Conservation (phyloP, 2,888 invertebrate species). For the Ectemnius continuus region DNA sequence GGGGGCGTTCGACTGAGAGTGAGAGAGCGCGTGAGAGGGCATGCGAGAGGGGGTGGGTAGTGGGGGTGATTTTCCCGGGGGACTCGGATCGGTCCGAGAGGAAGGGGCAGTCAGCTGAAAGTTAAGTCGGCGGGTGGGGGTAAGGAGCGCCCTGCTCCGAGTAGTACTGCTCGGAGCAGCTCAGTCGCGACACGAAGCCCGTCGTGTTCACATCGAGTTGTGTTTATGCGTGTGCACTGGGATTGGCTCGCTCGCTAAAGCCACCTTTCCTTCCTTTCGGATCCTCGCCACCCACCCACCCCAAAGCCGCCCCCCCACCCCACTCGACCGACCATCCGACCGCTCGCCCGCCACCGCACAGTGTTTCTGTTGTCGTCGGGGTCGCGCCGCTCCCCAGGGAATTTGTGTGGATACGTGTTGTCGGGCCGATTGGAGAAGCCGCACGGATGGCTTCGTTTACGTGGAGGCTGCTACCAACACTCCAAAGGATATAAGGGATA, state of each 20-base stretch:
- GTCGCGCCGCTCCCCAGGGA: not conserved
- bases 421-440: constrained; percentile 1
- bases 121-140: constrained; percentile 39
- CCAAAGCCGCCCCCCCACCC: constrained; percentile 10
- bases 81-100: constrained; percentile 36
- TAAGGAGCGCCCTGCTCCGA: constrained; percentile 37
- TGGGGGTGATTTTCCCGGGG: constrained; percentile 56
- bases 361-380: not conserved
- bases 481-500: constrained; percentile 42
- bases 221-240: constrained; percentile 1
- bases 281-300: too few species aligned
- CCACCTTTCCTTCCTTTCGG: too few species aligned
- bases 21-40: not conserved
- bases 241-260: too few species aligned
- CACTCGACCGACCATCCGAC: constrained; percentile 10
- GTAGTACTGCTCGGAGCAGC: constrained; percentile 43
- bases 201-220: constrained; percentile 36
- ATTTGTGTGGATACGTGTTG: constrained; percentile 9
- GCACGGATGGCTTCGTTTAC: constrained; percentile 50
- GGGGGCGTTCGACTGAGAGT: constrained; percentile 10
- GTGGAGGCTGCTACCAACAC: constrained; percentile 25
- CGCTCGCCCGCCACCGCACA: not conserved
- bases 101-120: constrained; percentile 60
- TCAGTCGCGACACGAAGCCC: constrained; percentile 71
- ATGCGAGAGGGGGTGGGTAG: not conserved